Evolutionary conservation across 2,888 invertebrate species (phyloP).

Genomic region (Hirtodrosophila trivittata): DNA sequence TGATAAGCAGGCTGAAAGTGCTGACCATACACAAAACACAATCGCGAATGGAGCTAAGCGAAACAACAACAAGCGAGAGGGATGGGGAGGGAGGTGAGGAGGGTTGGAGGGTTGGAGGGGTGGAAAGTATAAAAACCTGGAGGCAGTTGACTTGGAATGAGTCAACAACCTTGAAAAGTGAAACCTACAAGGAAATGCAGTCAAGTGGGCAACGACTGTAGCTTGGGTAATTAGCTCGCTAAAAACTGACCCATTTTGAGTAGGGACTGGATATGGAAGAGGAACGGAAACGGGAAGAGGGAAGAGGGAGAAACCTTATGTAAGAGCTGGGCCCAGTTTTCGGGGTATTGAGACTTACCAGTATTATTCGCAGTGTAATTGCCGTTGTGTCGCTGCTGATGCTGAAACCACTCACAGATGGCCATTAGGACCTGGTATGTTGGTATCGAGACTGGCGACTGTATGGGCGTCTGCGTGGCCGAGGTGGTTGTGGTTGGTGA

Average conservation of each 20-base stretch:
- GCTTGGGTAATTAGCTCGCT: conserved; percentile 38
- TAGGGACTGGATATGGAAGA: not conserved
- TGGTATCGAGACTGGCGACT: conserved; percentile 73
- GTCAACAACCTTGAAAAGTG: conserved; percentile 67
- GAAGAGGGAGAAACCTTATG: not conserved
- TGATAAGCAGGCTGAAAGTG: conserved; percentile 43
- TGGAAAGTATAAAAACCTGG: not conserved
- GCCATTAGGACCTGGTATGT: conserved; percentile 83
- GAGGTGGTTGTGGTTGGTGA: conserved; percentile 83
- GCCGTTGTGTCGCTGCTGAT: conserved; percentile 62
- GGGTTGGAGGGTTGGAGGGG: too few species aligned
- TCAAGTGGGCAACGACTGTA: conserved; percentile 40
- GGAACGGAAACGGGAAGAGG: not conserved
- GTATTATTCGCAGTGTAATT: conserved; percentile 62
- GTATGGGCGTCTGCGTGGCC: conserved; percentile 82
- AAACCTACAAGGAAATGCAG: conserved; percentile 51
- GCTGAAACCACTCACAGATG: conserved; percentile 82
- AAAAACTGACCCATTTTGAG: conserved; percentile 53
- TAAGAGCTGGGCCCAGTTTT: not conserved
- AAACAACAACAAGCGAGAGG: too few species aligned
- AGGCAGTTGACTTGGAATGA: conserved; percentile 29
- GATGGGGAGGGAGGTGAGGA: too few species aligned
- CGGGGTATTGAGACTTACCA: conserved; percentile 70
- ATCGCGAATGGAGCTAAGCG: conserved; percentile 5
- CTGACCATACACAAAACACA: conserved; percentile 41